Conservation (phyloP, 2,888 invertebrate genomes). For the Volucella inanis region DNA sequence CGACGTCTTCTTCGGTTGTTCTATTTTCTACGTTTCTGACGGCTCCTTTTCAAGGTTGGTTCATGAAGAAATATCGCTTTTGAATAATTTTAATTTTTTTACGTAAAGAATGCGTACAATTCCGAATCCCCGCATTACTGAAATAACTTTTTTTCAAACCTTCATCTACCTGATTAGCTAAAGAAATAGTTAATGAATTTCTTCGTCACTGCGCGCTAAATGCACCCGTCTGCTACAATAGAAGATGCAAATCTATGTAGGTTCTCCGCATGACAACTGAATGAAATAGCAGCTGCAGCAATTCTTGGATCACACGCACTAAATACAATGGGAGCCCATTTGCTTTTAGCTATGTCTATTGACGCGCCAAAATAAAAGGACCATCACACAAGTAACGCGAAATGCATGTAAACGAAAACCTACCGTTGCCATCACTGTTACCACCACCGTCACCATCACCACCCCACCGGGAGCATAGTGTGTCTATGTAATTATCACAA, state of each 20-base stretch:
- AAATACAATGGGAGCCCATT: constrained; percentile 56
- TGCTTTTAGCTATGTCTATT: constrained; percentile 16
- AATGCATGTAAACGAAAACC: constrained; percentile 22
- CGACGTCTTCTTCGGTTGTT: no score
- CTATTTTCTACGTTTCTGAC: no score
- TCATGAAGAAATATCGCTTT: no score
- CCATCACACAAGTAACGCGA: constrained; percentile 19
- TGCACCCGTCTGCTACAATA: constrained; percentile 26
- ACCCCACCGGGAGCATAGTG: constrained; percentile 43
- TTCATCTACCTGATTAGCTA: constrained; percentile 36
- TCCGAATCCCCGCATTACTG: constrained; percentile 17
- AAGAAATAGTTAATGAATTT: constrained; percentile 47
- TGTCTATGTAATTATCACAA: constrained; percentile 70
- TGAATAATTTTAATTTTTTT: no score
- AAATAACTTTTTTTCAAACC: constrained; percentile 7
- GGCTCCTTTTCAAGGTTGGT: no score
- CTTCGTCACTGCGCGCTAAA: constrained; percentile 22
- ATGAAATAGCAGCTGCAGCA: constrained; percentile 62
- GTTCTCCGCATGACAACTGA: constrained; percentile 53
- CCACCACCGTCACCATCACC: constrained; percentile 19
- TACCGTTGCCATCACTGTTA: constrained; percentile 13
- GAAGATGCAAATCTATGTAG: constrained; percentile 36
- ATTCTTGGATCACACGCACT: neutral
- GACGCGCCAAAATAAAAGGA: constrained; percentile 29
- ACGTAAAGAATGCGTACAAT: neutral